Percentiles rank a stretch among this genome's conserved stretches.
Evolutionary conservation across 2,888 invertebrate species (phyloP).

Genomic region (Venustoraphidia nigricollis): DNA sequence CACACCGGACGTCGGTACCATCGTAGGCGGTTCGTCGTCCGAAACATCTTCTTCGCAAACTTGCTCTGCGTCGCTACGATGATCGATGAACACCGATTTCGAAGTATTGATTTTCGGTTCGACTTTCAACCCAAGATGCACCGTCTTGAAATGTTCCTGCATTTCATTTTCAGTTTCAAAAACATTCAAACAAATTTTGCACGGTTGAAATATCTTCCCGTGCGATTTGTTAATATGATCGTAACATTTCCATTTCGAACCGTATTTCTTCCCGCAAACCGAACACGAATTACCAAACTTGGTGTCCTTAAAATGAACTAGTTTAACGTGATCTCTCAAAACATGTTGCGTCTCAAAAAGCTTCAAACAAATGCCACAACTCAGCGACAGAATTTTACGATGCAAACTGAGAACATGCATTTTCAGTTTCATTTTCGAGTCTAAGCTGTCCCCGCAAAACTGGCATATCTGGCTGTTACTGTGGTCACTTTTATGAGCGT

Average conservation of each 20-base stretch:
- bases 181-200: conserved; percentile 41
- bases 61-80: conserved; percentile 3
- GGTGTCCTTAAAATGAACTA: conserved; percentile 31
- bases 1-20: not conserved
- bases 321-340: conserved; percentile 35
- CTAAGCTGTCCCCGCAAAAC: conserved; percentile 38
- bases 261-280: conserved; percentile 42
- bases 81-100: not conserved
- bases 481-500: conserved; percentile 35
- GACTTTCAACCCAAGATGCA: conserved; percentile 18
- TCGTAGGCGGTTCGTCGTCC: conserved; percentile 2
- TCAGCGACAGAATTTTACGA: conserved; percentile 35
- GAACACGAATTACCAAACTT: conserved; percentile 35
- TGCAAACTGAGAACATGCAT: conserved; percentile 41
- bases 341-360: conserved; percentile 37
- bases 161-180: conserved; percentile 34
- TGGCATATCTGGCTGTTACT: conserved; percentile 36
- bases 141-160: conserved; percentile 29
- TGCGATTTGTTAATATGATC: conserved; percentile 42
- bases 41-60: conserved; percentile 3
- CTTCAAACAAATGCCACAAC: conserved; percentile 39
- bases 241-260: conserved; percentile 40
- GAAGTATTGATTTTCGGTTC: not conserved
- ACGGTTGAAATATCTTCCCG: conserved; percentile 37
- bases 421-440: conserved; percentile 38